A percentile compares a stretch with the other conserved stretches of the same genome.
These are phyloP conservation scores for Buathra laborator DNA, from an alignment of 2,888 invertebrate genomes.

Conservation along the genomic window DNA sequence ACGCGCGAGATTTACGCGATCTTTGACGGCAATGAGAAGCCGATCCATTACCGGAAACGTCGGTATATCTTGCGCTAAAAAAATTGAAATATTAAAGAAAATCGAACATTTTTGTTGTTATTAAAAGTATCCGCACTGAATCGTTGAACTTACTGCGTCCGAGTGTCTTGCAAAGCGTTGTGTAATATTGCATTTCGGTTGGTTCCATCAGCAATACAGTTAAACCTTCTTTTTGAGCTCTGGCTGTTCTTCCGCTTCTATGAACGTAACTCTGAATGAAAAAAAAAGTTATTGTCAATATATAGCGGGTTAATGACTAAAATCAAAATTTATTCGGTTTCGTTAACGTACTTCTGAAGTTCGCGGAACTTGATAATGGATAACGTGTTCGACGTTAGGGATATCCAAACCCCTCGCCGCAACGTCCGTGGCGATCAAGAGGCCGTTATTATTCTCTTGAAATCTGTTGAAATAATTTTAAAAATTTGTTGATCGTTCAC, in stretches of 20 bases:
- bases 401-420: constrained; percentile 99
- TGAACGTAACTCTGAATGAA: constrained; percentile 94
- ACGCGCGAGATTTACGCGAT: constrained; percentile 91
- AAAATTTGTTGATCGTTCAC: background rate
- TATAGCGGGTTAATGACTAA: background rate
- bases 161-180: constrained; percentile 93
- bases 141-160: constrained; percentile 90
- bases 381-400: constrained; percentile 96
- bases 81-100: constrained; percentile 35
- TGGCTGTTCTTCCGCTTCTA: constrained; percentile 97
- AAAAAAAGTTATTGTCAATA: constrained; percentile 32
- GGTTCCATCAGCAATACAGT: constrained; percentile 97
- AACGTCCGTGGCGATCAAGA: constrained; percentile 98
- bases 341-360: constrained; percentile 91
- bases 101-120: background rate
- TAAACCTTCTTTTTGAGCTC: constrained; percentile 95
- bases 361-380: constrained; percentile 98
- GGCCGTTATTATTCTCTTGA: constrained; percentile 89
- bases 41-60: constrained; percentile 91
- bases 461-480: constrained; percentile 86
- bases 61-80: constrained; percentile 92
- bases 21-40: constrained; percentile 89
- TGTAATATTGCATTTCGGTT: constrained; percentile 92
- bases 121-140: constrained; percentile 30
- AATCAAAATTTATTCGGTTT: background rate